Conservation (phyloP, 2,113 vertebrate species). For the Mormyrus lacerda region DNA sequence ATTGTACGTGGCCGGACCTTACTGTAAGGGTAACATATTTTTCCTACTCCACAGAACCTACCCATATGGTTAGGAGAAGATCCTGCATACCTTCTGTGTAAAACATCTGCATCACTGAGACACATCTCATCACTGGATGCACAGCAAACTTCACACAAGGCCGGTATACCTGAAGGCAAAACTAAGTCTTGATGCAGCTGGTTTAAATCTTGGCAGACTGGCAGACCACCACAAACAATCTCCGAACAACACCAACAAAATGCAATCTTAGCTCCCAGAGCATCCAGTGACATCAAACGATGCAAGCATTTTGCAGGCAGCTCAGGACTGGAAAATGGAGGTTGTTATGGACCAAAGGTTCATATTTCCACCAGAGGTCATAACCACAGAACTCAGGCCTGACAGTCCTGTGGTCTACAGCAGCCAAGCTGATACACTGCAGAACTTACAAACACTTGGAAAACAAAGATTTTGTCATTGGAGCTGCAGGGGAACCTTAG, state of each 20-base stretch:
- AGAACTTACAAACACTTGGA: background rate
- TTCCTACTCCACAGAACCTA: background rate
- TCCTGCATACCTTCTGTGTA: background rate
- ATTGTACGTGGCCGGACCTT: background rate
- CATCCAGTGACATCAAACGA: background rate
- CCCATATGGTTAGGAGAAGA: background rate
- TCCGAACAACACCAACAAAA: background rate
- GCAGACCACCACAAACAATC: background rate
- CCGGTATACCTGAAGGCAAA: background rate
- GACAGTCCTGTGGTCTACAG: background rate
- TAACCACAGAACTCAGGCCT: background rate
- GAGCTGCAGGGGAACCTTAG: background rate
- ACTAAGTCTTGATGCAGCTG: background rate
- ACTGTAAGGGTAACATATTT: background rate
- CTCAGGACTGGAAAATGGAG: background rate
- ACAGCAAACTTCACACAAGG: background rate
- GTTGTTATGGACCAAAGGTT: background rate
- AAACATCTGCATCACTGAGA: background rate
- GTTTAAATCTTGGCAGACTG: background rate
- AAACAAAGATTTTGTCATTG: background rate
- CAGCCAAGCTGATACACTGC: background rate
- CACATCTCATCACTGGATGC: background rate
- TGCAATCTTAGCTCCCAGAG: background rate
- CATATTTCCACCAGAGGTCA: background rate
- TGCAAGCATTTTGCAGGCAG: background rate